phyloP scores from a whole-genome alignment of 2,113 vertebrate genomes.

The Tragelaphus strepsiceros region DNA sequence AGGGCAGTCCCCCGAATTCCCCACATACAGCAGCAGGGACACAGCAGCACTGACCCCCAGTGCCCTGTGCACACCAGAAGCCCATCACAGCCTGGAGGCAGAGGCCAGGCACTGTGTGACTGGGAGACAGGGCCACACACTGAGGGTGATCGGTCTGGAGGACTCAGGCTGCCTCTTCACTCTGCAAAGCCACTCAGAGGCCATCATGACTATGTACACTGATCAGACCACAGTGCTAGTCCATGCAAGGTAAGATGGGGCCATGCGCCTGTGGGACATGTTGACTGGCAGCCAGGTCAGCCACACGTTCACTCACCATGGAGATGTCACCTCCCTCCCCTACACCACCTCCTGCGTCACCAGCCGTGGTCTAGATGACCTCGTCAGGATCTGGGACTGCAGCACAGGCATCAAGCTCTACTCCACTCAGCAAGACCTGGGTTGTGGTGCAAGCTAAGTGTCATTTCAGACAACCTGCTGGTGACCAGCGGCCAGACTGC shows the following conservation, averaged over 20 bases:
- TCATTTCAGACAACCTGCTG: conserved; percentile 95
- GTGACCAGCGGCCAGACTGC: conserved; percentile 95
- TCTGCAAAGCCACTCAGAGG: conserved; percentile 95
- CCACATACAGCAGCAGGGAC: conserved; percentile 86
- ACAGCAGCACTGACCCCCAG: conserved; percentile 90
- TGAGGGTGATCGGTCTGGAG: conserved; percentile 94
- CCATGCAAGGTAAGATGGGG: conserved; percentile 94
- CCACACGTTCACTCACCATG: conserved; percentile 93
- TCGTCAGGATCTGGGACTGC: conserved; percentile 97
- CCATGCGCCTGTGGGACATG: conserved; percentile 97
- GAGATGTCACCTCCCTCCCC: conserved; percentile 93
- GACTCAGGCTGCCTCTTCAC: conserved; percentile 98
- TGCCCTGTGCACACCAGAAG: conserved; percentile 96
- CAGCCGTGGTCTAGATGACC: conserved; percentile 94
- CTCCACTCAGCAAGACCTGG: conserved; percentile 97
- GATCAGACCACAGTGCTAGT: conserved; percentile 98
- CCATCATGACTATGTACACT: conserved; percentile 93
- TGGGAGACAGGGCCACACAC: conserved; percentile 96
- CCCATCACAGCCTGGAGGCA: conserved; percentile 93
- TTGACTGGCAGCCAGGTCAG: conserved; percentile 92
- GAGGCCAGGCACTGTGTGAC: conserved; percentile 92
- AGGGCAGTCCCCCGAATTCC: conserved; percentile 82
- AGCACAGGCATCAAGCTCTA: conserved; percentile 94
- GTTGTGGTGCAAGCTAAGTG: conserved; percentile 94
- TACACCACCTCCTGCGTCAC: conserved; percentile 93